Conservation (phyloP, 2,888 invertebrate species). For the Zygothrica quintamaculata region DNA sequence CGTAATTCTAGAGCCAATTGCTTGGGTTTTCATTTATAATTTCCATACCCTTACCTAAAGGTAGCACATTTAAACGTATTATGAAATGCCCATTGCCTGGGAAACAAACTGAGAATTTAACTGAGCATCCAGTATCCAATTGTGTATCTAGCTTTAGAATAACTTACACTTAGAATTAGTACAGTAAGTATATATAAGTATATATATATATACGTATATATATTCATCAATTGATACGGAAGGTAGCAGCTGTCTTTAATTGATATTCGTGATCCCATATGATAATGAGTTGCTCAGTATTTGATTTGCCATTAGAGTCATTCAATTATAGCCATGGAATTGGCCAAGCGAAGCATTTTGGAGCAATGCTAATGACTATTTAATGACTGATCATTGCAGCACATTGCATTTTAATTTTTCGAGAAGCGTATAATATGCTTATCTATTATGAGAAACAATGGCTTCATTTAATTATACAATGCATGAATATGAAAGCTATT, state of each 20-base stretch:
- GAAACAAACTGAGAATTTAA: slow-evolving; percentile 12
- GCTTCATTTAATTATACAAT: too few species aligned
- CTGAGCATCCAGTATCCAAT: too few species aligned
- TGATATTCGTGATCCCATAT: slow-evolving; percentile 55
- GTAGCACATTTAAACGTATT: background rate
- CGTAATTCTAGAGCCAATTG: slow-evolving; percentile 52
- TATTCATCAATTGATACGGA: slow-evolving; percentile 45
- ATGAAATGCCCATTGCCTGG: slow-evolving; percentile 16
- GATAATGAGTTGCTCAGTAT: slow-evolving; percentile 41
- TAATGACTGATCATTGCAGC: slow-evolving; percentile 54
- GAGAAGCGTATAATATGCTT: slow-evolving; percentile 1
- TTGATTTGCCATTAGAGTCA: slow-evolving; percentile 53
- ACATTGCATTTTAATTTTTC: slow-evolving; percentile 16
- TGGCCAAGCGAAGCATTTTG: slow-evolving; percentile 54
- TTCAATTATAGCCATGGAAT: slow-evolving; percentile 55
- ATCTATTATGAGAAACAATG: background rate
- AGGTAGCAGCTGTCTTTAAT: slow-evolving; percentile 33
- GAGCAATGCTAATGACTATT: slow-evolving; percentile 45
- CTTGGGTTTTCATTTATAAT: slow-evolving; percentile 8
- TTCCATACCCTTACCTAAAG: background rate
- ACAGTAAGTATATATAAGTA: too few species aligned
- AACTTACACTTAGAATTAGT: too few species aligned
- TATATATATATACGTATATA: too few species aligned
- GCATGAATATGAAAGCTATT: too few species aligned
- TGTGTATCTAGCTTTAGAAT: too few species aligned